phyloP scores from a whole-genome alignment of 2,113 vertebrate species.

The Prietella phreatophila region DNA sequence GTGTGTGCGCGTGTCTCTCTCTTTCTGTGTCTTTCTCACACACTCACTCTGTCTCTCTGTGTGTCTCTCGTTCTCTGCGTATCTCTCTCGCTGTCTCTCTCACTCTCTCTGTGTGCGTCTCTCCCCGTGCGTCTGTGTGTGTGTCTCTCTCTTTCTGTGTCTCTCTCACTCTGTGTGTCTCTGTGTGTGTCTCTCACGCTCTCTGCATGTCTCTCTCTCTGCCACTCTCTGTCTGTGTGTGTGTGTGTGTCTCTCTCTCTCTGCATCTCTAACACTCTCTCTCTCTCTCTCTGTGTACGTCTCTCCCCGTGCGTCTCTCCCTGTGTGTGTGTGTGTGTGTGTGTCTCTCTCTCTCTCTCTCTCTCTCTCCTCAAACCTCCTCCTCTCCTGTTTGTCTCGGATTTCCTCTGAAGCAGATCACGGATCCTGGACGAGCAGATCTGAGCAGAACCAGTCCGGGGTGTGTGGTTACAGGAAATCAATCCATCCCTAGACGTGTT shows the following conservation, averaged over 20 bases:
- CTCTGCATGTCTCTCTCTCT: not conserved
- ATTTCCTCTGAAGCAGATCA: constrained; percentile 76
- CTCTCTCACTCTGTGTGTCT: no score
- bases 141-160: not conserved
- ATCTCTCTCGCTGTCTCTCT: no score
- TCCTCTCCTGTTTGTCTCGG: constrained; percentile 71
- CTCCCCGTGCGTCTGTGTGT: not conserved
- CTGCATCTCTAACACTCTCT: constrained; percentile 24
- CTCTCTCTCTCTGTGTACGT: not conserved
- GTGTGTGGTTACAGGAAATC: not conserved
- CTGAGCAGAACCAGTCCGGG: not conserved
- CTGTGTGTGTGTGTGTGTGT: no score
- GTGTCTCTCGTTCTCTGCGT: constrained; percentile 25
- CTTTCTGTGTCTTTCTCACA: no score
- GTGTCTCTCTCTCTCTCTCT: not conserved
- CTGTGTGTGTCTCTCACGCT: no score
- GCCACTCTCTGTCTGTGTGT: constrained; percentile 14
- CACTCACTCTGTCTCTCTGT: no score
- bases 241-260: not conserved
- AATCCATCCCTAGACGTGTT: not conserved
- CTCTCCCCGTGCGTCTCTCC: no score
- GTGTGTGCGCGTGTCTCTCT: no score
- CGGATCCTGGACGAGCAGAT: constrained; percentile 69
- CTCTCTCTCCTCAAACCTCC: constrained; percentile 40
- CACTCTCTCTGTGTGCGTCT: not conserved